Conservation (phyloP, 1,140 invertebrate species). For the Samia ricini region DNA sequence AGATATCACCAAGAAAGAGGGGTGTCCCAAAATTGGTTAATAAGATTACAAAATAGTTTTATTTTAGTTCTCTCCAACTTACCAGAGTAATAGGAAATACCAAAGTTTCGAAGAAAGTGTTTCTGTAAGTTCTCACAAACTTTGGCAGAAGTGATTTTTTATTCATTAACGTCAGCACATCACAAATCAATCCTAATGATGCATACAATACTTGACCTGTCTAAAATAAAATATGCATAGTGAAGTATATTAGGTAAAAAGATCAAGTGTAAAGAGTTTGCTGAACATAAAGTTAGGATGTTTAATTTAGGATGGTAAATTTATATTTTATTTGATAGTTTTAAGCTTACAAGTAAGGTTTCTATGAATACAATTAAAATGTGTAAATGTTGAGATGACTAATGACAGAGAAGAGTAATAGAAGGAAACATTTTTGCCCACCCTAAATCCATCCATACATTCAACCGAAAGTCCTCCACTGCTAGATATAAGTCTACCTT, state of each 20-base stretch:
- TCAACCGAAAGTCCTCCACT: too few species aligned
- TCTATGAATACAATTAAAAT: background rate
- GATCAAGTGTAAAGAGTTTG: background rate
- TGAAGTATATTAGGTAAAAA: background rate
- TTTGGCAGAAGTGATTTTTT: constrained; percentile 24
- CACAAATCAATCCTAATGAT: constrained; percentile 29
- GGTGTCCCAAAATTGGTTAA: too few species aligned
- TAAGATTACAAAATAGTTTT: too few species aligned
- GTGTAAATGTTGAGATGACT: too few species aligned
- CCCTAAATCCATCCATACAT: too few species aligned
- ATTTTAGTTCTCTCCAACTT: background rate
- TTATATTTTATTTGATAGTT: too few species aligned
- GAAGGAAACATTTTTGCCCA: too few species aligned
- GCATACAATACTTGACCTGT: constrained; percentile 30
- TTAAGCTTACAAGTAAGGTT: background rate
- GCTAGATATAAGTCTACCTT: too few species aligned
- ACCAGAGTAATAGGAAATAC: constrained; percentile 21
- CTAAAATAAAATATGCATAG: constrained; percentile 29
- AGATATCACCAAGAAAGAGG: too few species aligned
- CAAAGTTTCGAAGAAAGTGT: constrained; percentile 23
- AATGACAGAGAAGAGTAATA: background rate
- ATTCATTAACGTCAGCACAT: constrained; percentile 24
- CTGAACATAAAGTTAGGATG: background rate
- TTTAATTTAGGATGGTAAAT: too few species aligned
- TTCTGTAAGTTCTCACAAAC: constrained; percentile 23